Base-by-base conservation (phyloP, 2,888 invertebrate species). In the Clivina fossor region DNA sequence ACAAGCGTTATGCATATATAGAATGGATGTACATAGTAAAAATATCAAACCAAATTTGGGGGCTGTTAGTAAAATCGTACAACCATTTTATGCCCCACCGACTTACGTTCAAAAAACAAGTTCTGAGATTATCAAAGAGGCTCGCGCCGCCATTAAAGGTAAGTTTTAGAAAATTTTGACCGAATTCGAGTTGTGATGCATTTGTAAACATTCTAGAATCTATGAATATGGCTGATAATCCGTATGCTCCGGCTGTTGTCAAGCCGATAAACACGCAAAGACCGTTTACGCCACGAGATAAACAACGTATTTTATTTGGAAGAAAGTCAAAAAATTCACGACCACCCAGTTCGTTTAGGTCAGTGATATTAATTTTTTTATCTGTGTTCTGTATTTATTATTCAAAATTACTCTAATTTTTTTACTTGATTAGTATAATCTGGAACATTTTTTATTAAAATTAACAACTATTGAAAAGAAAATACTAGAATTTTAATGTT, bases 221-320 rank as follows among this genome's bases (percentile, higher is more conserved):
- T 19, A 56, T 35, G 22, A 70, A 71, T 64, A 67, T 71, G 64
- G 66, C 64, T 2, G 74, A 74, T 48, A 72, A 66, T 58, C 67
- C 69, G 16, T 72, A 66, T 59, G 63, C 68, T 15, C 61, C 68
- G 4, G 67, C 70, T 8, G 63, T 69, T 1, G 70, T 75, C 11
- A 73, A 84, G 24, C 80, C 86, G 37, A 77, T 93, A 58, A 84
- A 85, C 67, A 92, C 92, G 41, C 84, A 87, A 54, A 79, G 93
- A n/a, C 92, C 92, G 4, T 90, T 86, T 70, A 93, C 93, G 8
- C 92, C 92, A 5, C 80, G 87, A 32, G 90, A 90, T 60, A 84
- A 88, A 32, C 85, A 88, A 61, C 79, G 92, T 24, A 83, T 86
- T 11, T 77, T 92, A 5, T 92, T 89, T 74, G 86, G 87, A 19